Base-by-base conservation (phyloP, 2,113 vertebrate species). In the Pogonocichla stellata region DNA sequence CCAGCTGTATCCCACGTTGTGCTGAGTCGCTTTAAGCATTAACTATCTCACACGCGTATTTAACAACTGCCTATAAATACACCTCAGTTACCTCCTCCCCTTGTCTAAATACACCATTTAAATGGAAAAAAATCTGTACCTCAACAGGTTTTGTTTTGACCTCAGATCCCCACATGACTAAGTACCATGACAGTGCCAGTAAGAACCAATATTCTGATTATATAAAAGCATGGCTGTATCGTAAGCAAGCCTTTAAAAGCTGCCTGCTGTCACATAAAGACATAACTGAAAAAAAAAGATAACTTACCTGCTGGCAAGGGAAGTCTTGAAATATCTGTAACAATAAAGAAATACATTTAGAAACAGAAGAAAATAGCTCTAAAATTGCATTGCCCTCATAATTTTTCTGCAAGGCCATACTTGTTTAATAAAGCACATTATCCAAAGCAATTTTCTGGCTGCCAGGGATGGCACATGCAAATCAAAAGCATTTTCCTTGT, bases 261-360 rank as follows among this genome's bases (percentile, higher is more conserved):
- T 54, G 26, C 40, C 26, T 80, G 71, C 69, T 94, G 56, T 48
- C 87, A 75, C 40, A 94, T 69, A 33, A 65, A 90, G 51, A 51
- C 31, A 62, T 8, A 71, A 91, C 29, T 22, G 29, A 93, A 57
- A 57, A 57, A 57, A 57, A 61, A 94, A 29, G 50, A 86, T 5
- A 70, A 87, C 98, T 98, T 97, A 99, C 99, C 98, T 98, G 98
- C 97, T 97, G 98, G 98, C 97, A 98, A 98, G 77, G 95, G 93
- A 98, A 98, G 98, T 97, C 98, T 98, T 96, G 98, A 98, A 98
- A 99, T 99, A 98, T 98, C 99, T 99, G 98, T 7, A 98, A 98
- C 45, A 94, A 95, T 95, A 93, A 98, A 95, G 24, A 97, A 86
- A 97, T 88, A 81, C 66, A 38, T 56, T 88, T 81, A 95, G 91